A percentile compares a stretch with the other conserved stretches of the same genome.
phyloP scores from a whole-genome alignment of 1,140 invertebrate species.

The Lysiphlebus fabarum region DNA sequence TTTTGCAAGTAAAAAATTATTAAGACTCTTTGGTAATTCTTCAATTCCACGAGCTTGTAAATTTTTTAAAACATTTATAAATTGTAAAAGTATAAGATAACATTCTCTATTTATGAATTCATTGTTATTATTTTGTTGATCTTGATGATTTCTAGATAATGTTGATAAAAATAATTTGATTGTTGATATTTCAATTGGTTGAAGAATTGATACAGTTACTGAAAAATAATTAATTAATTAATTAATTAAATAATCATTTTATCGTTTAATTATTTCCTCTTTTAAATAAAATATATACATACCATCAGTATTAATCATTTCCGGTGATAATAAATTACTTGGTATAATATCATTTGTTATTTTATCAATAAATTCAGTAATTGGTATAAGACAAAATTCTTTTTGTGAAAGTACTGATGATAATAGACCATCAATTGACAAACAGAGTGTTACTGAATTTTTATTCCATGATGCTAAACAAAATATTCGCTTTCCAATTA shows the following conservation, averaged over 20 bases:
- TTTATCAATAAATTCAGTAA: conserved; percentile 75
- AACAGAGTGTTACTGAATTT: conserved; percentile 68
- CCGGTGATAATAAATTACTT: conserved; percentile 42
- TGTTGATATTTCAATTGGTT: conserved; percentile 63
- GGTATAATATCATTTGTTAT: conserved; percentile 63
- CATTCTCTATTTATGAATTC: conserved; percentile 51
- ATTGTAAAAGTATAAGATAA: conserved; percentile 73
- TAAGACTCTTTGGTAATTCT: conserved; percentile 66
- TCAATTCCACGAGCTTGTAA: conserved; percentile 81
- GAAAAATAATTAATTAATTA: neutral
- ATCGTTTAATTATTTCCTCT: no score
- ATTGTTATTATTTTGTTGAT: conserved; percentile 38
- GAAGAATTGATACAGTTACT: conserved; percentile 8
- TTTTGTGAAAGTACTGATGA: conserved; percentile 42
- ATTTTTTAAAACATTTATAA: conserved; percentile 76
- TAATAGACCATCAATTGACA: conserved; percentile 62
- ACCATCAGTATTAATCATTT: conserved; percentile 66
- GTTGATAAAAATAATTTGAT: conserved; percentile 62
- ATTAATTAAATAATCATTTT: no score
- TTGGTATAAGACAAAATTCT: conserved; percentile 64
- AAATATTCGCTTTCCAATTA: conserved; percentile 69
- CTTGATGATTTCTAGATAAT: conserved; percentile 30
- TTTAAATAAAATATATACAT: neutral
- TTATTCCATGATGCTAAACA: conserved; percentile 68
- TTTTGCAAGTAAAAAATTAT: conserved; percentile 63